Base-by-base conservation (phyloP, 2,888 invertebrate genomes). In the Leptopilina syphax region DNA sequence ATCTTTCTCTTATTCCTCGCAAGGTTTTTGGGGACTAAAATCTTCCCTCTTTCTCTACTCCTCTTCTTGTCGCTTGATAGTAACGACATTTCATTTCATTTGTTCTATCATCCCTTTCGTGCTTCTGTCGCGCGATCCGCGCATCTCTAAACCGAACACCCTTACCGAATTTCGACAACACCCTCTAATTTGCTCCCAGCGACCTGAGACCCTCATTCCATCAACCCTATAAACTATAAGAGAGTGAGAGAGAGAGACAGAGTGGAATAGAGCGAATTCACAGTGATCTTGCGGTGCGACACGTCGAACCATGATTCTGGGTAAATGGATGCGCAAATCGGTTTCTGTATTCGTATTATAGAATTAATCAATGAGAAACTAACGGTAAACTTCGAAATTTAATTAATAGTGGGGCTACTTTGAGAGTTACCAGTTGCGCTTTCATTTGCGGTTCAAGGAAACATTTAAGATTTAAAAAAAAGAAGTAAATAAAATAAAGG, bases 61-160 rank as follows among this genome's bases (percentile, higher is more conserved):
- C 50, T 73, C 77, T 13, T 47, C 34, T 82, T 86, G 86, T 86
- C 86, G 84, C 85, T 84, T 84, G 87, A 85, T 85, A 86, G 89
- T 87, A 89, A 88, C 89, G 89, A 90, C 90, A 89, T 91, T 91
- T 90, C 90, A 89, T 90, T 91, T 90, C 89, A 90, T 91, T 91
- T 90, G 91, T 90, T 91, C 50, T 9, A 9, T 47, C 90, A 86
- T 88, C 86, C 89, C 87, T 85, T 87, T 85, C 86, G 81, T 80
- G 76, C 81, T 81, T 83, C 66, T 60, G 81, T 77, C 82, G 80
- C 9, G 7, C 85, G 77, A n/a, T 82, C 83, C 83, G 81, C 80
- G 81, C 82, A 82, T 82, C 83, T 79, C 85, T 80, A 82, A 86
- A 84, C 84, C 85, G 86, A 88, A 88, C 86, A 86, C 85, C 86